Conservation (phyloP, 2,888 invertebrate genomes). For the Dasypolia templi region DNA sequence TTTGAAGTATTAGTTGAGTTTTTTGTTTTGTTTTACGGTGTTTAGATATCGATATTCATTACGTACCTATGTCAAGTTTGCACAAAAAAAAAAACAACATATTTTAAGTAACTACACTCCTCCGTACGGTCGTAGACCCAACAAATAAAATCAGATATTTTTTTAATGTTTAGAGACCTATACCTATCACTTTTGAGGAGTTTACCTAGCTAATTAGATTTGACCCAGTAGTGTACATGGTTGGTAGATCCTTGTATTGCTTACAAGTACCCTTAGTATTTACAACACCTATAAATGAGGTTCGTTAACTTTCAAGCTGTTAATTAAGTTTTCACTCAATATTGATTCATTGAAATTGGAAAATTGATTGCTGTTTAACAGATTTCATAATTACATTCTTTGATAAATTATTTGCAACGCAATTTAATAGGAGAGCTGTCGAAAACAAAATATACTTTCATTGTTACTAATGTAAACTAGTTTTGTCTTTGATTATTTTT, state of each 20-base stretch:
- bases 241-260: not conserved
- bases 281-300: constrained; percentile 24
- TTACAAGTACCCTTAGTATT: not conserved
- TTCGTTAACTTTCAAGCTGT: constrained; percentile 40
- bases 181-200: not conserved
- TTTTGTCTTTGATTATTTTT: not conserved
- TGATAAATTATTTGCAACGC: constrained; percentile 14
- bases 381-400: constrained; percentile 1
- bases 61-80: not conserved
- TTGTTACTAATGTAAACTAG: too few species aligned
- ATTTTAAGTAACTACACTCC: not conserved
- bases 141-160: not conserved
- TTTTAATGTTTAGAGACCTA: not conserved
- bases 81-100: not conserved
- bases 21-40: too few species aligned
- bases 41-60: not conserved
- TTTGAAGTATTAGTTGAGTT: not conserved
- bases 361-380: constrained; percentile 24
- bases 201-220: not conserved
- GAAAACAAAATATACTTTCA: not conserved
- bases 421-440: constrained; percentile 13
- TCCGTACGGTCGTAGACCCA: not conserved
- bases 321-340: constrained; percentile 42
- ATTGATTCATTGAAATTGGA: constrained; percentile 22
- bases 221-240: not conserved